A percentile compares a stretch with the other conserved stretches of the same genome.
phyloP scores from a whole-genome alignment of 2,888 invertebrate genomes.

The Spisula subtruncata region DNA sequence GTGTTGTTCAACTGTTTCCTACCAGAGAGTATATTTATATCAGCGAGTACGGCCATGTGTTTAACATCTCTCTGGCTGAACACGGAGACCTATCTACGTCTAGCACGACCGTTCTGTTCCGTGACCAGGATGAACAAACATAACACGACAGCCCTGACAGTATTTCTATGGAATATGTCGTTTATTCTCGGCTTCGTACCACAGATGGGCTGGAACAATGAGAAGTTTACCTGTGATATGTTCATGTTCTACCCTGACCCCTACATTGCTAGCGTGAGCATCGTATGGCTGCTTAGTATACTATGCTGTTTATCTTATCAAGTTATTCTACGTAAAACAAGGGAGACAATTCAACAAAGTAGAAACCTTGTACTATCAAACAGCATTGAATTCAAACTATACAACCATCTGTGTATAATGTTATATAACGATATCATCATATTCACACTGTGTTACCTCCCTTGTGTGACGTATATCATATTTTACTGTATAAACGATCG shows the following conservation, averaged over 20 bases:
- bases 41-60: conserved; percentile 78
- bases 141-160: conserved; percentile 79
- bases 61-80: conserved; percentile 79
- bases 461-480: conserved; percentile 74
- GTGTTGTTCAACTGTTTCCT: conserved; percentile 83
- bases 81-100: conserved; percentile 78
- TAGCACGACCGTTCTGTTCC: conserved; percentile 75
- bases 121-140: conserved; percentile 79
- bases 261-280: conserved; percentile 74
- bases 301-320: conserved; percentile 69
- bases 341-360: conserved; percentile 52
- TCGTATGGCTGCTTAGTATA: conserved; percentile 71
- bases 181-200: conserved; percentile 85
- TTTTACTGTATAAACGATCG: conserved; percentile 70
- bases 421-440: conserved; percentile 74
- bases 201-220: conserved; percentile 79
- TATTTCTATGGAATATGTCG: conserved; percentile 83
- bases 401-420: conserved; percentile 72
- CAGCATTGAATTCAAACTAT: conserved; percentile 75
- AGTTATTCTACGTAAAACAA: conserved; percentile 51
- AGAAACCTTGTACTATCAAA: conserved; percentile 59
- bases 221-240: conserved; percentile 69
- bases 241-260: conserved; percentile 75
- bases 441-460: conserved; percentile 77
- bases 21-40: conserved; percentile 83